Evolutionary conservation across 2,888 invertebrate genomes (phyloP), one percentile per base, ranked within the genome.

Genomic region (Drosophila testacea): DNA sequence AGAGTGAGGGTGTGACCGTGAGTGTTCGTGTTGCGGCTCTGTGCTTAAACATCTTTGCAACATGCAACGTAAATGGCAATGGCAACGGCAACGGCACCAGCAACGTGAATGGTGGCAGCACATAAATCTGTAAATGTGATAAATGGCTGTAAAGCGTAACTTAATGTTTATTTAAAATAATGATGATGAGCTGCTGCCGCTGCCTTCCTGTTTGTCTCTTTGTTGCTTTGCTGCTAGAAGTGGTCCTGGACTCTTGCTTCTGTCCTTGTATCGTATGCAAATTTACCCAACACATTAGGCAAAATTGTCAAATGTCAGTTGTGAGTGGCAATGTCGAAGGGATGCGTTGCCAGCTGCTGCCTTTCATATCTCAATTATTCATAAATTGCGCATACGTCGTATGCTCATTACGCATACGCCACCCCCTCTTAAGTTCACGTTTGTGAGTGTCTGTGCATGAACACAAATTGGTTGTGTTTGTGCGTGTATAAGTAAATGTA

Each of bases 111-210:
- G 84, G 69, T 65, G 84, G 69, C 78, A 56, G 67, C 69, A 64
- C 83, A 87, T 89, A 84, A 89, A 87, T 89, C 73, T 79, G 77
- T 60, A 79, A 87, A 89, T 84, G 88, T 87, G 85, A 89, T 84
- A 89, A 89, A 84, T 84, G 89, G 77, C 84, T 79, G 79, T 77
- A 81, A 85, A 77, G 80, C 85, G 80, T 69, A 70, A 77, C 80
- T 67, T 71, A 84, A 87, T 88, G 86, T 74, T 89, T 85, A 85
- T 85, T 85, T 88, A 83, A 88, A 89, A 85, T 88, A 83, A 89
- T 85, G 86, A 83, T 89, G 88, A 85, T 85, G 86, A 83, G 76
- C 44, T 55, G 41, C 41, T 16, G 38, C 22, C n/a, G 39, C 39
- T 39, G 38, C 22, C n/a, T 27, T 11, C 6, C 11, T 64, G 68